Base-by-base conservation (phyloP, 1,140 invertebrate species). In the Listronotus oregonensis region DNA sequence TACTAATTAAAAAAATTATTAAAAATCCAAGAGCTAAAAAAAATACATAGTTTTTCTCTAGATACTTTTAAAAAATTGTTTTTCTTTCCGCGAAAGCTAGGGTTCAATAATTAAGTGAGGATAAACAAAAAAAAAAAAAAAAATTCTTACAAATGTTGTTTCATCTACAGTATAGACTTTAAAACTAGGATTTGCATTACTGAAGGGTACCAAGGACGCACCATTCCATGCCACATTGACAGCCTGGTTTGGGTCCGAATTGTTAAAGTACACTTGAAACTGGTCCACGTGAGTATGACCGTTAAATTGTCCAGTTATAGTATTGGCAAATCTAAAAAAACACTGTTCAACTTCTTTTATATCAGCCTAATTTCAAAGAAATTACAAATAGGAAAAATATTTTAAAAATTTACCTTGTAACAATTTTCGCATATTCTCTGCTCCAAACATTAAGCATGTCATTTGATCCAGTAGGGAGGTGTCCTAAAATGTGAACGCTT, bases 281-380 rank as follows among this genome's bases (percentile, higher is more conserved):
- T 90, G 88, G 70, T 94, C 91, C 12, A 83, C 84, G 71, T 94
- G 92, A 4, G 87, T 87, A 71, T 94, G 92, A 0, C 91, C 92
- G 70, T 90, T 91, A 75, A 93, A 94, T 74, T 93, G 89, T 5
- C 83, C 92, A 0, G 81, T 80, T 31, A 27, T 94, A 90, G 86
- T 91, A 31, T 84, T 77, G 3, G 68, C 42, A 54, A 73, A 74
- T 67, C 73, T 88, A 69, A 60, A 80, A 79, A 46, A 62, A 66
- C 9, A 46, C 6, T 47, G 46, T 9, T 8, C 42, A 12, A 2
- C 12, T 8, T 6, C 6, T 8, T 39, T 15, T 56, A n/a, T n/a
- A n/a, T n/a, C n/a, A n/a, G n/a, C n/a, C n/a, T n/a, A n/a, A n/a
- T n/a, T n/a, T n/a, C n/a, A n/a, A 27, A 27, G 5, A 27, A 27